Conservation (phyloP, 2,113 vertebrate genomes). For the Hippotragus niger region DNA sequence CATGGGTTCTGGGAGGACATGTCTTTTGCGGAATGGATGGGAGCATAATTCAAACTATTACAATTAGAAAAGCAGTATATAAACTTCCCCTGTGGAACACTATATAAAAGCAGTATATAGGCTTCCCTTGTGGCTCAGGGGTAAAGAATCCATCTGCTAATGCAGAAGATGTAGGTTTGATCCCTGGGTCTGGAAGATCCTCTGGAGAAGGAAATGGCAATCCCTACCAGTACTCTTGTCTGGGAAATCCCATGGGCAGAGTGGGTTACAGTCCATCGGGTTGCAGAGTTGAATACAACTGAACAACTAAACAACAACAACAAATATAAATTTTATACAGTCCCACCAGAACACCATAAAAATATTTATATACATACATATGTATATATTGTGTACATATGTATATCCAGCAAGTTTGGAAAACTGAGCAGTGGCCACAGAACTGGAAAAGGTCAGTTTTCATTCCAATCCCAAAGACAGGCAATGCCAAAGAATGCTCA, state of each 20-base stretch:
- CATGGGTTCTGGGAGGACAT: background rate
- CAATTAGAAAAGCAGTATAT: background rate
- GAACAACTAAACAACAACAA: background rate
- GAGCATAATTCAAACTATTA: background rate
- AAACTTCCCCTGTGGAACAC: no score
- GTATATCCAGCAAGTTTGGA: no score
- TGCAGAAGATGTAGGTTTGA: background rate
- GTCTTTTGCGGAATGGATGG: fast-evolving
- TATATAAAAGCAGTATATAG: no score
- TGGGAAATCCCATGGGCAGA: background rate
- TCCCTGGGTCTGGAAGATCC: background rate
- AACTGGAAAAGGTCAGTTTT: no score
- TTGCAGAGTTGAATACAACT: background rate
- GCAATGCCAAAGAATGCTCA: no score
- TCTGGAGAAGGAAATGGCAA: background rate
- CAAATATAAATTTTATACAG: background rate
- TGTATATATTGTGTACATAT: fast-evolving
- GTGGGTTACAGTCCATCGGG: fast-evolving
- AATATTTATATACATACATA: fast-evolving
- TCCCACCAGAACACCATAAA: background rate
- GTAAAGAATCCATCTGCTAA: background rate
- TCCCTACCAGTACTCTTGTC: background rate
- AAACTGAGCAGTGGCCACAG: no score
- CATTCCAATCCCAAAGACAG: no score
- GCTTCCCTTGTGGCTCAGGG: background rate